Evolutionary conservation across 2,797 vertebrate genomes (phyloP).

Genomic region (Acanthis flammea): DNA sequence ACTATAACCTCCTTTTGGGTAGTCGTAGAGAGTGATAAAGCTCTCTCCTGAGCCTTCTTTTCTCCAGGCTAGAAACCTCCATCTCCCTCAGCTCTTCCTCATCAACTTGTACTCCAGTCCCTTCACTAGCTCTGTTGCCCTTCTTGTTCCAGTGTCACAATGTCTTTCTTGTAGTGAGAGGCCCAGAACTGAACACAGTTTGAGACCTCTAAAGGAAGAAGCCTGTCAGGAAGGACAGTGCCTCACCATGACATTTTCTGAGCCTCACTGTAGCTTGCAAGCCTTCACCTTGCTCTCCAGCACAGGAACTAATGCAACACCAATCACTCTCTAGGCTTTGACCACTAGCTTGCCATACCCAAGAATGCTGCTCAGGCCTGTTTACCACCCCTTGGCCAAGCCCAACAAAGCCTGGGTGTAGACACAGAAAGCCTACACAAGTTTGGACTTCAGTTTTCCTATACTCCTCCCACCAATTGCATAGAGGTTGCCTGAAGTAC

Average conservation of each 20-base stretch:
- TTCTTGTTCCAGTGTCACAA: neutral
- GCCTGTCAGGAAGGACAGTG: neutral
- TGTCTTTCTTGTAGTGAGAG: neutral
- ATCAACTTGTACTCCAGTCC: neutral
- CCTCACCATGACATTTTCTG: neutral
- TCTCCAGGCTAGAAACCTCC: neutral
- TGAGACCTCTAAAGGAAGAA: neutral
- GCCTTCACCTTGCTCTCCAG: neutral
- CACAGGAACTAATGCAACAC: neutral
- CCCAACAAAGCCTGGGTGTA: neutral
- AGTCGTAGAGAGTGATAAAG: neutral
- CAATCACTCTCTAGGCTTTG: neutral
- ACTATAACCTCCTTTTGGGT: neutral
- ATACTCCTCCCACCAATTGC: neutral
- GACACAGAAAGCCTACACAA: neutral
- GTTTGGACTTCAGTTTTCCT: neutral
- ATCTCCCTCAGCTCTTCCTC: neutral
- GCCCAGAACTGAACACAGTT: neutral
- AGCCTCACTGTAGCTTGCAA: neutral
- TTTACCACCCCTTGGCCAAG: neutral
- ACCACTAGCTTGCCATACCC: neutral
- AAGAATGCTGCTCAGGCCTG: neutral
- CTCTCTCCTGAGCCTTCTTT: neutral
- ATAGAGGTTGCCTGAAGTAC: neutral
- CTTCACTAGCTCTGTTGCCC: neutral